Conservation (phyloP, 2,888 invertebrate species). For the Gymnoscelis rufifasciata region DNA sequence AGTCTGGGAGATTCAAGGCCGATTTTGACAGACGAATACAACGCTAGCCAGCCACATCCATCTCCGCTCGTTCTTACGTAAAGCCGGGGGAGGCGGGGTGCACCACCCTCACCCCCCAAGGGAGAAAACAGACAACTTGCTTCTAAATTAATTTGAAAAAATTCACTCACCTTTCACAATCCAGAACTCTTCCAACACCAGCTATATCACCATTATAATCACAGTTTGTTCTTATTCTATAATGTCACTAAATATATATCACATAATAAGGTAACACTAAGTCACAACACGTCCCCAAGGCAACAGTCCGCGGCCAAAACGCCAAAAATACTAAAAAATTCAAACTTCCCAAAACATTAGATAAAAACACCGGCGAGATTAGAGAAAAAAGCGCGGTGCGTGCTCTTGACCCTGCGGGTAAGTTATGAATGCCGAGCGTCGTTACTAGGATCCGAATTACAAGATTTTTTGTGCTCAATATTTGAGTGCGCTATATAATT, state of each 20-base stretch:
- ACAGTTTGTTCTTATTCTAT: conserved; percentile 74
- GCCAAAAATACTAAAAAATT: conserved; percentile 71
- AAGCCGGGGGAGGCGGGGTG: conserved; percentile 46
- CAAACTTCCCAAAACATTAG: conserved; percentile 71
- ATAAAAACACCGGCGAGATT: conserved; percentile 48
- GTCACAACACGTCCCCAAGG: conserved; percentile 78
- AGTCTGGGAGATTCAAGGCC: conserved; percentile 71
- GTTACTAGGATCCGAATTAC: conserved; percentile 76
- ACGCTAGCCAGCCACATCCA: conserved; percentile 46
- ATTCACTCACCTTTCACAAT: conserved; percentile 61
- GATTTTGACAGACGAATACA: conserved; percentile 61
- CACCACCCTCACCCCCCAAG: conserved; percentile 27
- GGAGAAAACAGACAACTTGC: conserved; percentile 40
- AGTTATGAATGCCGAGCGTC: conserved; percentile 75
- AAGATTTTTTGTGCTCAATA: conserved; percentile 75
- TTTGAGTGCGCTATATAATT: conserved; percentile 72
- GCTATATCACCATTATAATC: conserved; percentile 76
- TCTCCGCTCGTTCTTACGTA: conserved; percentile 57
- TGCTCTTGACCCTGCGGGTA: conserved; percentile 75
- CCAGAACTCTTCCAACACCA: conserved; percentile 65
- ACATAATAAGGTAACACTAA: conserved; percentile 76
- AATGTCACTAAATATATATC: conserved; percentile 74
- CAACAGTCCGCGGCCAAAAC: conserved; percentile 68
- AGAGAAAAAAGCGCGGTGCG: conserved; percentile 59
- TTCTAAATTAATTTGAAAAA: conserved; percentile 49